Base-by-base conservation (phyloP, 2,113 vertebrate species). In the Columba janthina region DNA sequence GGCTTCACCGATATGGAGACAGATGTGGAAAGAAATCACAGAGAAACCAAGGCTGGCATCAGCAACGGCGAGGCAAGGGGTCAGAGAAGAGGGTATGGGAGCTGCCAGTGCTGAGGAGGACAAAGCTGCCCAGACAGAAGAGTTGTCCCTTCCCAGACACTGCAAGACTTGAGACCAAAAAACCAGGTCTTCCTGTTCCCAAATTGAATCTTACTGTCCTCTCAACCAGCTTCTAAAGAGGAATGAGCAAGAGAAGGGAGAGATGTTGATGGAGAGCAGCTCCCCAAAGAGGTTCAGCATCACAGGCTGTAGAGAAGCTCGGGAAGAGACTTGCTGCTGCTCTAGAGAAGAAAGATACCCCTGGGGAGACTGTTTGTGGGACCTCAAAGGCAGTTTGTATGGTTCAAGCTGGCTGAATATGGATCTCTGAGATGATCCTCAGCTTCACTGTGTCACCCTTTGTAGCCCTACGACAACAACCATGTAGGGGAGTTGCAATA, bases 341-440 rank as follows among this genome's bases (percentile, higher is more conserved):
- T 67, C n/a, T 92, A 57, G 32, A 83, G 48, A 78, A 5, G 32
- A 50, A 50, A 65, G 32, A 16, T 80, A 9, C 3, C 54, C 32
- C 38, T 53, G 24, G 14, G 18, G 9, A 87, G 12, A 73, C 13
- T 2, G 32, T 81, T 1, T 81, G 36, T 74, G 36, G 34, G 26
- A 77, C 0, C 0, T 57, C 0, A 3, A 18, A 92, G 13, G 11
- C 2, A 1, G 5, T 78, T 62, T 82, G 6, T 44, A 9, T 16
- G 28, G 42, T 64, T 85, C 56, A 64, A 28, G 5, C 14, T 48
- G 60, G 9, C 26, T 82, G 69, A 89, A 65, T 67, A 26, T 38
- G 29, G 8, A 84, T 69, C 17, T 89, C 17, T 18, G 22, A 80
- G 5, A 10, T 61, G 44, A 83, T 83, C 20, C 15, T 72, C 38